Evolutionary conservation across 2,888 invertebrate genomes (phyloP), one percentile per base, ranked within the genome.

Genomic region (Nomada lathburiana): DNA sequence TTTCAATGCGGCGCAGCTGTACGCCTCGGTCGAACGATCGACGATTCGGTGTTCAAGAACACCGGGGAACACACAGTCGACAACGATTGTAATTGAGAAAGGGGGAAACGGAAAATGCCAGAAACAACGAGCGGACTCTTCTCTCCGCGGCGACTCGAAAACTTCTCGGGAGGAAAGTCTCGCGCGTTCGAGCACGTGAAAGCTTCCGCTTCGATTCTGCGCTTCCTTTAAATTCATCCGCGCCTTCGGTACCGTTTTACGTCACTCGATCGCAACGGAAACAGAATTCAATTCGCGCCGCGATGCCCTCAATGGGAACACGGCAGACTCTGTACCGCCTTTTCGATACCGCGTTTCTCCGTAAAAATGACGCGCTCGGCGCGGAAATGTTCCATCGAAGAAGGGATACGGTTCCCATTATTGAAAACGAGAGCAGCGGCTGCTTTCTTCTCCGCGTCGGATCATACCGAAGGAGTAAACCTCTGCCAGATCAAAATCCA

Each of bases 221-320:
- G 20, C 16, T 59, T 29, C 23, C 67, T 65, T 65, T 65, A 65
- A 65, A 73, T 73, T 57, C 42, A 23, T 52, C 29, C 47, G 29
- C 23, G 29, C 57, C 47, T 55, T 65, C 29, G 65, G 55, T 57
- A 57, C n/a, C 53, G 44, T 65, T 60, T 42, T 53, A 26, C 53
- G 65, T 73, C 73, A 26, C 42, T 65, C 55, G 55, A 65, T 57
- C 20, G 67, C 67, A 36, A 65, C 44, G 47, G 44, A 67, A 73
- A 67, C 67, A 26, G 57, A 73, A 73, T 73, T n/a, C 67, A 73
- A 73, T 57, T 44, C 23, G 47, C 23, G 47, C 29, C 57, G 23
- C 47, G 57, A 26, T 26, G 36, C 23, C 47, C 18, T 36, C 57
- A 36, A 53, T 62, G 13, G 47, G 16, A 20, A 10, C 13, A n/a